Evolutionary conservation across 1,140 invertebrate genomes (phyloP), one percentile per base, ranked within the genome.

Genomic region (Lepidostoma basale): DNA sequence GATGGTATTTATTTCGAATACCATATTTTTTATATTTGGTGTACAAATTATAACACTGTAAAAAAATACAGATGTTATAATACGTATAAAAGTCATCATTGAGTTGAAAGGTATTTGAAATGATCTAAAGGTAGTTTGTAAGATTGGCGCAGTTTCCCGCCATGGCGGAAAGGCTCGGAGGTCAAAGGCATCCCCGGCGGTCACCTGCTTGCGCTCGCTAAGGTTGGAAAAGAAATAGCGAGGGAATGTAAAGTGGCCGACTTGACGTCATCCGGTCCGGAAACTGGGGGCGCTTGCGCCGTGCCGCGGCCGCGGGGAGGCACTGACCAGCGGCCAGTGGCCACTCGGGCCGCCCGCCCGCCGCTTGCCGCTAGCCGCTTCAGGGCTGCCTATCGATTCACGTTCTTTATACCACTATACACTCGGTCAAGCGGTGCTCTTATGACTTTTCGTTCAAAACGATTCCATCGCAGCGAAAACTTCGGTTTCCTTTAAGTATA

Each of bases 261-360:
- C 23, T 62, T 69, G 68, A 73, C 73, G 74, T 73, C 73, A 67
- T 66, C 26, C 44, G 30, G 65, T 63, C 62, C 62, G 44, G 28
- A 22, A 47, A 42, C 44, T 16, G 28, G 56, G 44, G 40, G 28
- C 66, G 68, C 69, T 49, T 64, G 47, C 65, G 66, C 71, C 62
- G 20, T 36, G 54, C 30, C 44, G 69, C 49, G 60, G 67, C 47
- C 63, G 65, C 59, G 72, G 68, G 70, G 58, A 25, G 58, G 64
- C 62, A 39, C 28, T 56, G 70, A 40, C 72, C 47, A 39, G 54
- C 68, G 44, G 62, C 36, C 39, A 62, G 62, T 59, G 63, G 62
- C 14, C 40, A 66, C 56, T 42, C 28, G 54, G 58, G 66, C 36
- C 68, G 64, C 62, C 63, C 63, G 70, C 36, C 66, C 58, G 66